These are phyloP conservation scores for Teleogryllus oceanicus DNA, from an alignment of 2,888 invertebrate genomes.

Conservation along the genomic window DNA sequence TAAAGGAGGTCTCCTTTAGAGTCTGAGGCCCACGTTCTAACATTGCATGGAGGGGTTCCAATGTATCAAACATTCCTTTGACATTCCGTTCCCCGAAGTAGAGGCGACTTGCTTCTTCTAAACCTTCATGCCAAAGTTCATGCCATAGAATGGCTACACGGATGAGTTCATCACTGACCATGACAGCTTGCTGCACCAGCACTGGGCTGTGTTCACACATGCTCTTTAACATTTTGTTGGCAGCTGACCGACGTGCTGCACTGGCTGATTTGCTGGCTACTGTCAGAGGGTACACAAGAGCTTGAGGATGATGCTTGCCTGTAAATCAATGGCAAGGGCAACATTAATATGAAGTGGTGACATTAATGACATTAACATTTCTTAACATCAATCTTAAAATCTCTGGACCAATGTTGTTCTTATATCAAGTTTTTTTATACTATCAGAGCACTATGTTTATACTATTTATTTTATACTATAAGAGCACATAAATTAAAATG, in stretches of 20 bases:
- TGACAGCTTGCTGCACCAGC: conserved; percentile 90
- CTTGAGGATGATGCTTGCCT: conserved; percentile 90
- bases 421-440: no score
- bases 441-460: no score
- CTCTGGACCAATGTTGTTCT: no score
- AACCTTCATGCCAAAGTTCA: conserved; percentile 97
- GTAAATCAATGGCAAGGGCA: not conserved
- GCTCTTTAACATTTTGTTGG: conserved; percentile 88
- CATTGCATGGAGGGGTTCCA: conserved; percentile 93
- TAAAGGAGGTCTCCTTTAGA: conserved; percentile 93
- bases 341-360: no score
- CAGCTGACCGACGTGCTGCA: conserved; percentile 78
- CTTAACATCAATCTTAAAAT: no score
- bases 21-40: conserved; percentile 93
- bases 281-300: conserved; percentile 93
- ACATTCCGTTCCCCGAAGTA: conserved; percentile 97
- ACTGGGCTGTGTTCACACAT: conserved; percentile 93
- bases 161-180: conserved; percentile 93
- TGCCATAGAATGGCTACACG: conserved; percentile 99
- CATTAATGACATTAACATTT: no score
- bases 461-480: no score
- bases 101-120: conserved; percentile 88
- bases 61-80: conserved; percentile 91
- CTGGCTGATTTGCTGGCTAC: conserved; percentile 95
- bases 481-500: no score